phyloP scores from a whole-genome alignment of 2,888 invertebrate species.

The Syritta pipiens region DNA sequence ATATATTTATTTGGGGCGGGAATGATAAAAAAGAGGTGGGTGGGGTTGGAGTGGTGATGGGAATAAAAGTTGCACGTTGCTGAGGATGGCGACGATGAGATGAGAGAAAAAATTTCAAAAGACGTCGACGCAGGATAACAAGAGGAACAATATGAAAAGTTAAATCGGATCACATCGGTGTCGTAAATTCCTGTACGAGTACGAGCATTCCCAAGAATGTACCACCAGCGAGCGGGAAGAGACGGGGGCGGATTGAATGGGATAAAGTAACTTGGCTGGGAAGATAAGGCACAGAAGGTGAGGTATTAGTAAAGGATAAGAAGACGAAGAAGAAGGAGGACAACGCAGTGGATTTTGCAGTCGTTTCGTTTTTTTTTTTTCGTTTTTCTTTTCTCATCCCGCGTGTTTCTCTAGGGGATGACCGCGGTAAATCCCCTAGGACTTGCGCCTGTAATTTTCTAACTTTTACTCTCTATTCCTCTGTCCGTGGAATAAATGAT shows the following conservation, averaged over 20 bases:
- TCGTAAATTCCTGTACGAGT: slow-evolving; percentile 62
- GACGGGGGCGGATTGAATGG: slow-evolving; percentile 30
- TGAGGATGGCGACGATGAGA: slow-evolving; percentile 33
- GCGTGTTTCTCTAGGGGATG: slow-evolving; percentile 49
- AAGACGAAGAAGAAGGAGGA: slow-evolving; percentile 4
- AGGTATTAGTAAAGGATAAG: slow-evolving; percentile 44
- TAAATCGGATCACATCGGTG: slow-evolving; percentile 68
- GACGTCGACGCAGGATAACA: slow-evolving; percentile 65
- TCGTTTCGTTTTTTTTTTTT: slow-evolving; percentile 5
- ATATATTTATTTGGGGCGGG: slow-evolving; percentile 24
- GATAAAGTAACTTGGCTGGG: slow-evolving; percentile 46
- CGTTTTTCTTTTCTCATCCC: slow-evolving; percentile 1
- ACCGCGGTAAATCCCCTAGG: slow-evolving; percentile 55
- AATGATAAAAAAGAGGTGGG: slow-evolving; percentile 31
- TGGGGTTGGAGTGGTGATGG: not conserved
- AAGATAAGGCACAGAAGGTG: slow-evolving; percentile 61
- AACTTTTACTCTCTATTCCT: slow-evolving; percentile 51
- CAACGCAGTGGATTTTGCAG: slow-evolving; percentile 37
- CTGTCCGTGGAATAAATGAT: slow-evolving; percentile 53
- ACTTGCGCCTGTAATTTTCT: slow-evolving; percentile 59
- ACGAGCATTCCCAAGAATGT: slow-evolving; percentile 52
- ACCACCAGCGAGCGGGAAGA: not conserved
- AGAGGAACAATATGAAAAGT: slow-evolving; percentile 69
- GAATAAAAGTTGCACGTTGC: slow-evolving; percentile 53
- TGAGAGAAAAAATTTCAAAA: slow-evolving; percentile 41